Evolutionary conservation across 2,797 vertebrate genomes (phyloP), one percentile per base, ranked within the genome.

Genomic region (Pogonophryne albipinna): DNA sequence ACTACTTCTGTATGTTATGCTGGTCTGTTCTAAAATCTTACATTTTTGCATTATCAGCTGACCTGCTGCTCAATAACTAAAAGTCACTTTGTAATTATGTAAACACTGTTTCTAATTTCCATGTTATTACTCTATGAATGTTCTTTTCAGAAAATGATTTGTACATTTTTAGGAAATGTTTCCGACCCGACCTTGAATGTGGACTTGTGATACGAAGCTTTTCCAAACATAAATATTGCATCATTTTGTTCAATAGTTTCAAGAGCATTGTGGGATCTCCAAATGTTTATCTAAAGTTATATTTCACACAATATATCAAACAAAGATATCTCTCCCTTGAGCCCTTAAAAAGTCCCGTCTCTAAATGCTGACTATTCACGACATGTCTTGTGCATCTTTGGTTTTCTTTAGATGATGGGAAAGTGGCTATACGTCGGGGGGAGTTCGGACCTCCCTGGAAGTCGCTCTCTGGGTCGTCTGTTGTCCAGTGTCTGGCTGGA

Each of bases 371-470:
- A 61, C 13, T 41, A 65, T 31, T 1, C 0, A 10, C 50, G 4
- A 15, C 8, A 9, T 16, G 4, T 41, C 6, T 23, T 50, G 46
- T 59, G 38, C 1, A 66, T 15, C 56, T 16, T 74, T 1, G 72
- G 19, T 86, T 45, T 52, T 27, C 7, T 74, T 9, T 71, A 93
- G 92, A 86, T 92, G 15, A 45, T 90, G 78, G 92, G 91, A 2
- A 83, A 34, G 49, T 91, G 91, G 92, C 45, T 84, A 45, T 91
- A 91, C 83, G 16, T 89, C 3, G 91, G 85, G 0, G 88, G 76
- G 10, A 91, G 85, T 77, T 91, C 91, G n/a, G 66, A 93, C 74
- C 52, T 93, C 34, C 92, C 91, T 1, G 92, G 91, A 51, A 91
- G 89, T 50, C 88, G 89, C 47, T 93, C 90, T 4, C 41, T 93